Conservation (phyloP, 2,113 vertebrate species). For the Ia io region DNA sequence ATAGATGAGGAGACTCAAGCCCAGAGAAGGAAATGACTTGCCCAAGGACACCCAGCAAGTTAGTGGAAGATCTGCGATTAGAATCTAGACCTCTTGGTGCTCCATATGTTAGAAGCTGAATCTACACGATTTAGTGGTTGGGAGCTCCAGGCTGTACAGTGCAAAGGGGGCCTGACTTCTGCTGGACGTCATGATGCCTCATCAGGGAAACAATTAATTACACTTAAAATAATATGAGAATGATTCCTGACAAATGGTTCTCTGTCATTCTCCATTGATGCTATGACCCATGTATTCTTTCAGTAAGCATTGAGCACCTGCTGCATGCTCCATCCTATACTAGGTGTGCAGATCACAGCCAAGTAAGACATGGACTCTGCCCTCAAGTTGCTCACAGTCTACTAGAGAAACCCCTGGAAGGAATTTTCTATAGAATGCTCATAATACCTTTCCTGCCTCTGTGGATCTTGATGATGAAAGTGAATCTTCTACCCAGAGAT, state of each 20-base stretch:
- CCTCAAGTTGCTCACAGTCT: conserved; percentile 25
- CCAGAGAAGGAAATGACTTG: conserved; percentile 59
- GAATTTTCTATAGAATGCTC: neutral
- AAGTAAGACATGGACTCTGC: conserved; percentile 43
- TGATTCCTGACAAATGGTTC: neutral
- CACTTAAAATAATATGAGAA: neutral
- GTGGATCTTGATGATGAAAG: neutral
- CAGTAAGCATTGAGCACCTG: neutral
- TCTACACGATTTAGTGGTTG: neutral
- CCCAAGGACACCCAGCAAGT: conserved; percentile 51
- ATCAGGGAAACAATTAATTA: neutral
- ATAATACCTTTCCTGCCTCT: neutral
- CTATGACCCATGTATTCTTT: neutral
- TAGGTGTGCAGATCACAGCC: neutral
- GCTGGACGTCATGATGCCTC: neutral
- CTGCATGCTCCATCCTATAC: neutral
- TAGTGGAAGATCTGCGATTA: neutral
- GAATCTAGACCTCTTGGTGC: neutral
- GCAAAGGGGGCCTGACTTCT: neutral
- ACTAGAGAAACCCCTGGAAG: neutral
- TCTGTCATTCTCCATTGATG: conserved; percentile 17
- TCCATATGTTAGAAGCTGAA: neutral
- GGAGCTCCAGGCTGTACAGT: neutral
- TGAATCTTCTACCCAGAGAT: neutral
- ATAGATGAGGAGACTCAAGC: conserved; percentile 42